Conservation (phyloP, 2,888 invertebrate genomes). For the Dastarcus helophoroides region DNA sequence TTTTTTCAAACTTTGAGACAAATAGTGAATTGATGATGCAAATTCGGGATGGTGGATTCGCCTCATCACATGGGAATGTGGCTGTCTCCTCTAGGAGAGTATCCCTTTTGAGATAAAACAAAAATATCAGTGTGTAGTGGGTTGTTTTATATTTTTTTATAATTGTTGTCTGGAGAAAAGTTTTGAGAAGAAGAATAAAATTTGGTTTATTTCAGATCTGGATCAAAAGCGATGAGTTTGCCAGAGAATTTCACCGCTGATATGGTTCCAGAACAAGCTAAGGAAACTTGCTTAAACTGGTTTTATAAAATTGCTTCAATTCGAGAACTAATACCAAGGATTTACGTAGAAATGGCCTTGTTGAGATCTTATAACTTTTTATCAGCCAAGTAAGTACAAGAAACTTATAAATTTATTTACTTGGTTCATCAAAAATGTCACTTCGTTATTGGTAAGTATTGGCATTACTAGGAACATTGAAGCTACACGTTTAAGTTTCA, state of each 20-base stretch:
- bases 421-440: too few species aligned
- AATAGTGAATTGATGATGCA: too few species aligned
- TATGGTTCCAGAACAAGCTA: conserved; percentile 74
- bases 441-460: too few species aligned
- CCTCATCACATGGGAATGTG: too few species aligned
- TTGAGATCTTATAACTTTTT: conserved; percentile 82
- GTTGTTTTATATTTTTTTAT: too few species aligned
- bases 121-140: too few species aligned
- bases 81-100: too few species aligned
- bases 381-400: conserved; percentile 46
- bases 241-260: conserved; percentile 64
- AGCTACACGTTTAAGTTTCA: too few species aligned
- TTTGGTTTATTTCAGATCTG: conserved; percentile 32
- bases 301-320: conserved; percentile 98
- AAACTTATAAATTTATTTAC: background rate
- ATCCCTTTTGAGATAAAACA: too few species aligned
- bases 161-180: background rate
- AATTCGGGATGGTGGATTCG: too few species aligned
- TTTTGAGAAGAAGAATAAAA: too few species aligned
- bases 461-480: too few species aligned
- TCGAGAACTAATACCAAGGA: conserved; percentile 80
- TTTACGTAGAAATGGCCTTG: conserved; percentile 91
- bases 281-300: conserved; percentile 97
- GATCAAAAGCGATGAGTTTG: conserved; percentile 40
- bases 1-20: background rate